Conservation (phyloP, 2,113 vertebrate species). For the Odobenus rosmarus region DNA sequence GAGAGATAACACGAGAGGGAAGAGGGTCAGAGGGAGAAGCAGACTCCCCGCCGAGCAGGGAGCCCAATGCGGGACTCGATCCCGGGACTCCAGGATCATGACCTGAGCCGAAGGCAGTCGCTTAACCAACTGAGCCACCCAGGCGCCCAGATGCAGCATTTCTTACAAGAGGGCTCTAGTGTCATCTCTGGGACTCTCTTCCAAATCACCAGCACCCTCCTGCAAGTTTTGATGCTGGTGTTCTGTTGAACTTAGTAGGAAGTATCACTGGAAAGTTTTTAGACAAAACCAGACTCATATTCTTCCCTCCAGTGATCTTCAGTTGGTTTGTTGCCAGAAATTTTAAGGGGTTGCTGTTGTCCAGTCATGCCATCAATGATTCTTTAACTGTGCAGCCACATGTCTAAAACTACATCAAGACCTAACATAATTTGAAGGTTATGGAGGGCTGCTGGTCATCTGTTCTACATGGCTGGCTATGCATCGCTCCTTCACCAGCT, state of each 20-base stretch:
- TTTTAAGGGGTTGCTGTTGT: not conserved
- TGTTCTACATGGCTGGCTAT: not conserved
- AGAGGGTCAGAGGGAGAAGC: too few species aligned
- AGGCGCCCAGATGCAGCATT: not conserved
- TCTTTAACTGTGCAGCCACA: not conserved
- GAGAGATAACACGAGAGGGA: too few species aligned
- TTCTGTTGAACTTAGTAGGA: not conserved
- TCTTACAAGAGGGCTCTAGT: not conserved
- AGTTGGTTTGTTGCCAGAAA: not conserved
- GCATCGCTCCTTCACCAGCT: not conserved
- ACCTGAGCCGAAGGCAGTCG: too few species aligned
- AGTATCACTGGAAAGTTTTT: not conserved
- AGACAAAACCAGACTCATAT: not conserved
- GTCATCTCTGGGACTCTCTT: not conserved
- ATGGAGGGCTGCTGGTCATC: not conserved
- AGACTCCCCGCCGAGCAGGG: too few species aligned
- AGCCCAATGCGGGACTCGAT: too few species aligned
- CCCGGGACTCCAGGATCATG: too few species aligned
- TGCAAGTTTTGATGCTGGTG: not conserved
- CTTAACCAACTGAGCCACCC: too few species aligned
- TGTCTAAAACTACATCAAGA: not conserved
- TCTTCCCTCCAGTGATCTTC: not conserved
- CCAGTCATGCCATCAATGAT: not conserved
- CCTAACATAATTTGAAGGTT: not conserved
- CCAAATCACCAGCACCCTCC: not conserved